These are phyloP conservation scores for Babyrousa celebensis DNA, from an alignment of 2,797 vertebrate genomes.

Conservation along the genomic window DNA sequence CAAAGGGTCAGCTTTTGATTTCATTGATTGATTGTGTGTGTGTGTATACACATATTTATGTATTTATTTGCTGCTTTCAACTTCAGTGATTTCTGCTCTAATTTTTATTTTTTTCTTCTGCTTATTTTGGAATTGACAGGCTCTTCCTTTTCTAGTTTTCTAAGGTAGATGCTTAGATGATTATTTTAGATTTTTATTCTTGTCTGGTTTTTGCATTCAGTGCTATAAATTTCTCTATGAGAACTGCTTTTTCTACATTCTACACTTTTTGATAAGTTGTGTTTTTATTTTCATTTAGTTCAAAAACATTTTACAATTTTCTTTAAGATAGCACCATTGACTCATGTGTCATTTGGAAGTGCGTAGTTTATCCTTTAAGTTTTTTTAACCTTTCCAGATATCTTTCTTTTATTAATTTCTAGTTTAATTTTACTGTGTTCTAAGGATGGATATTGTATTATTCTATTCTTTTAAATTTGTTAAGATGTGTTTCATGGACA, in stretches of 20 bases:
- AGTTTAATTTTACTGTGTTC: background rate
- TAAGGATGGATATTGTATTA: background rate
- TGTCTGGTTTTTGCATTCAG: background rate
- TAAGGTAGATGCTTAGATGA: background rate
- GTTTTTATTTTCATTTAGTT: background rate
- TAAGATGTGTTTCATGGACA: background rate
- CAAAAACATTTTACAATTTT: background rate
- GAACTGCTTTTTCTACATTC: background rate
- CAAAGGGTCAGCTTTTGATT: no score
- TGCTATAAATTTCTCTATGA: background rate
- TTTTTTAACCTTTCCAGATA: background rate
- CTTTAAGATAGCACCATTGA: background rate
- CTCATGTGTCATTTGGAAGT: background rate
- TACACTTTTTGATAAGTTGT: background rate
- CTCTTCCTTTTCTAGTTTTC: background rate
- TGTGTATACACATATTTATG: no score
- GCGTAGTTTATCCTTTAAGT: background rate
- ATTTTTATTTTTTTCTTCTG: constrained; percentile 1
- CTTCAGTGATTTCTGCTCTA: background rate
- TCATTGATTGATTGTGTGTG: no score
- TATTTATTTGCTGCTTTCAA: background rate
- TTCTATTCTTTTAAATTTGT: background rate
- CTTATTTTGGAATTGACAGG: background rate
- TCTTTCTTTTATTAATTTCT: background rate
- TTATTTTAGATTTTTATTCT: constrained; percentile 27